Base-by-base conservation (phyloP, 2,888 invertebrate genomes). In the Myathropa florea region DNA sequence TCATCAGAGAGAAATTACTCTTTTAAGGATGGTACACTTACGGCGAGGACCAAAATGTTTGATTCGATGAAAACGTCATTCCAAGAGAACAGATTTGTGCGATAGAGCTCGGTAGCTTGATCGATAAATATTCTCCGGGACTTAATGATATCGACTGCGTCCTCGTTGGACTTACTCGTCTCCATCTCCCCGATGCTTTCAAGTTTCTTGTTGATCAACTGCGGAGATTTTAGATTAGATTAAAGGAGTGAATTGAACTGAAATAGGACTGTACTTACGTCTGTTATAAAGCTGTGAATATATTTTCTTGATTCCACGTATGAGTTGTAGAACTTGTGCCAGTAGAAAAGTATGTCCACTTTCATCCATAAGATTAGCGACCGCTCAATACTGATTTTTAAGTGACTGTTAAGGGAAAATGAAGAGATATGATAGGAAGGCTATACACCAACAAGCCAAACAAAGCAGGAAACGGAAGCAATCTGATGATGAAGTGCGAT, bases 31-130 rank as follows among this genome's bases (percentile, higher is more conserved):
- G 24, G 3, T 28, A 12, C 21, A 83, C 88, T 89, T 63, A 90
- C 90, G 57, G 89, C 90, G 4, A 89, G 85, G 30, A 90, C 84
- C 68, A 90, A 78, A 7, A 89, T 83, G 64, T 89, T 88, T 10
- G 90, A 88, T 55, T 90, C 89, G 24, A 88, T 89, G 28, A 89
- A 88, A 0, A 88, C 82, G 67, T 89, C 89, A n/a, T 88, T 57
- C 61, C 84, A 72, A 6, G 64, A 26, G 67, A 90, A 90, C 33
- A 88, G 53, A 6, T 89, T 89, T 6, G 81, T 88, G 1, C 88
- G 79, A 28, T 89, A 88, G 39, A 89, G 82, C 53, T 89, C 88
- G 21, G 88, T 67, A 3, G 90, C 89, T 53, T 89, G 89, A 21
- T 89, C 85, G 9, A 89, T 88, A 65, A 90, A 89, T 46, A 88